A percentile compares a stretch with the other conserved stretches of the same genome.
phyloP scores from a whole-genome alignment of 2,797 vertebrate species.

The Gambelia wislizenii region DNA sequence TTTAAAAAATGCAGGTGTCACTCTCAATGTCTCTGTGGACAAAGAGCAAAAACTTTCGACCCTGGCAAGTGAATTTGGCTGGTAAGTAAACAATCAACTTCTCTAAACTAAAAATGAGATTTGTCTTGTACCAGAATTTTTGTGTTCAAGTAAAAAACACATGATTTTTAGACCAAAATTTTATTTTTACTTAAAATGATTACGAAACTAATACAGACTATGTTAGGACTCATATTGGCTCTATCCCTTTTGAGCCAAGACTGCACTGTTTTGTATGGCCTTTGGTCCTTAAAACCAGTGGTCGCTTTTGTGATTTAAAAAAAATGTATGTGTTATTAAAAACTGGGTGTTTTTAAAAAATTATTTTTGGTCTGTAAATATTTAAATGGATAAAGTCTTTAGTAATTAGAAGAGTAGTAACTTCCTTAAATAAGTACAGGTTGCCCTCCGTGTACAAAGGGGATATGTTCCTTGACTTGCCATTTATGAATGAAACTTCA shows the following conservation, averaged over 20 bases:
- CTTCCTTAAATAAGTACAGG: too few species aligned
- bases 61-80: constrained; percentile 65
- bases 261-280: too few species aligned
- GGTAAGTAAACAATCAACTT: constrained; percentile 62
- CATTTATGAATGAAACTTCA: too few species aligned
- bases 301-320: too few species aligned
- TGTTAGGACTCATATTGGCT: not conserved
- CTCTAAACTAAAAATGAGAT: constrained; percentile 25
- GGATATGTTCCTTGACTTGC: too few species aligned
- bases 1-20: constrained; percentile 58
- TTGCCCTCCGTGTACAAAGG: too few species aligned
- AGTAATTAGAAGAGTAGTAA: too few species aligned
- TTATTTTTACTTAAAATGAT: not conserved
- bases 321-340: too few species aligned
- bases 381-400: too few species aligned
- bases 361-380: too few species aligned
- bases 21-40: constrained; percentile 73
- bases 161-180: not conserved
- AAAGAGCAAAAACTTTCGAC: constrained; percentile 73
- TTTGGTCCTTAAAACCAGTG: too few species aligned
- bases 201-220: not conserved
- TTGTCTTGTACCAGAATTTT: not conserved
- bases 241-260: not conserved
- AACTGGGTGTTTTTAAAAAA: too few species aligned
- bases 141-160: not conserved